Percentiles rank a stretch among this genome's conserved stretches.
Evolutionary conservation across 2,113 vertebrate species (phyloP).

Genomic region (Eurypyga helias): DNA sequence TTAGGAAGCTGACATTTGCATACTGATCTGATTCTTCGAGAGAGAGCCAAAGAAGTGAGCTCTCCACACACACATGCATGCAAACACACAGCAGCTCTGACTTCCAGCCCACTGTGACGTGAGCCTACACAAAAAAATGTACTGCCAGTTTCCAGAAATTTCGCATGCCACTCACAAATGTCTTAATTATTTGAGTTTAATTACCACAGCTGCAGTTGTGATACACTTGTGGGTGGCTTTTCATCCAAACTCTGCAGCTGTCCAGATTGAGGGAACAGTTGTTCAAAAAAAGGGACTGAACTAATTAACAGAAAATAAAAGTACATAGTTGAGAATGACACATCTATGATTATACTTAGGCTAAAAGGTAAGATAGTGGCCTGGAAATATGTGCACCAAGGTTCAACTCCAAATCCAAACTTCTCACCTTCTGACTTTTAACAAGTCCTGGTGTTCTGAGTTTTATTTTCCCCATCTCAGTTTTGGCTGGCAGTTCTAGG

Average conservation of each 20-base stretch:
- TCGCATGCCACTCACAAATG: background rate
- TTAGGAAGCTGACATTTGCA: background rate
- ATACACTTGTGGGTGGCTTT: background rate
- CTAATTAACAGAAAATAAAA: background rate
- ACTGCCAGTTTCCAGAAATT: background rate
- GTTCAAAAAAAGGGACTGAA: background rate
- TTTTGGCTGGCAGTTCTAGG: background rate
- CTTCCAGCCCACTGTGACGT: background rate
- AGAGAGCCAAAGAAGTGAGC: background rate
- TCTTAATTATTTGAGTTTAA: constrained; percentile 5
- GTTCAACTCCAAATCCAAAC: background rate
- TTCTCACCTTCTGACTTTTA: background rate
- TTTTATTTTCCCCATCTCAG: background rate
- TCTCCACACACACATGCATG: background rate
- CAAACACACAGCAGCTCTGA: background rate
- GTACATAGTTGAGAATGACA: background rate
- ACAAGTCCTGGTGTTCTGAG: background rate
- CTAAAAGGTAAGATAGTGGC: background rate
- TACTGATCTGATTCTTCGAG: background rate
- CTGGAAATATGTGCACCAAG: background rate
- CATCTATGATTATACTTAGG: background rate
- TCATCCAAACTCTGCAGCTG: background rate
- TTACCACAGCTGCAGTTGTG: background rate
- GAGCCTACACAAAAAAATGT: background rate
- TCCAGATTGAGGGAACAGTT: background rate